phyloP scores from a whole-genome alignment of 2,888 invertebrate species.

The Acanthococcus lagerstroemiae region DNA sequence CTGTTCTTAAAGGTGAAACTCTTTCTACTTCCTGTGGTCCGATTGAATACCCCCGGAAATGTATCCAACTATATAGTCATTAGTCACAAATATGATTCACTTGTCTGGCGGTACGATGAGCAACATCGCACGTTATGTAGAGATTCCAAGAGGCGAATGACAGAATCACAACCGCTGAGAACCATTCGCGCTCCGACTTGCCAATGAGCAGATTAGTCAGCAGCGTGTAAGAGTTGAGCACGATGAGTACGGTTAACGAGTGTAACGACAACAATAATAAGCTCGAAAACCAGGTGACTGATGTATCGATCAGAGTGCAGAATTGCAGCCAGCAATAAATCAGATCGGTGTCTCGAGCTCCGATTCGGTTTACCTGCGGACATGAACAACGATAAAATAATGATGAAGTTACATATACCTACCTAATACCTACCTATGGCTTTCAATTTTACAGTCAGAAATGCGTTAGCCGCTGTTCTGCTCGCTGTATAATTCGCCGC shows the following conservation, averaged over 20 bases:
- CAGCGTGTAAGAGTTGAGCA: background rate
- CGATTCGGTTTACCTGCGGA: too few species aligned
- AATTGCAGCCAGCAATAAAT: background rate
- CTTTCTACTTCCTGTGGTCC: too few species aligned
- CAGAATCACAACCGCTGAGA: background rate
- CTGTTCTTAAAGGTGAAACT: too few species aligned
- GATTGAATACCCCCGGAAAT: too few species aligned
- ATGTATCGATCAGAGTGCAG: background rate
- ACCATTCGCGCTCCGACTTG: background rate
- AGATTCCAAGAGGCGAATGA: background rate
- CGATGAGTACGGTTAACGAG: background rate
- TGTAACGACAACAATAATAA: background rate
- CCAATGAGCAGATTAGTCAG: background rate
- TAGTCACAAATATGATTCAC: background rate
- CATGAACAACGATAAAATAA: too few species aligned
- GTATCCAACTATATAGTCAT: background rate
- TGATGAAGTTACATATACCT: too few species aligned
- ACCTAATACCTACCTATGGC: too few species aligned
- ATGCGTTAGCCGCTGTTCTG: too few species aligned
- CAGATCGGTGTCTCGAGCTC: too few species aligned
- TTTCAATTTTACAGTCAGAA: too few species aligned
- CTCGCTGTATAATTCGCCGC: too few species aligned
- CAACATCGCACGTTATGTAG: background rate
- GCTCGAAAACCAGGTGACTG: background rate
- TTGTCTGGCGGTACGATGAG: background rate